Conservation (phyloP, 2,888 invertebrate genomes). For the Diadromus collaris region DNA sequence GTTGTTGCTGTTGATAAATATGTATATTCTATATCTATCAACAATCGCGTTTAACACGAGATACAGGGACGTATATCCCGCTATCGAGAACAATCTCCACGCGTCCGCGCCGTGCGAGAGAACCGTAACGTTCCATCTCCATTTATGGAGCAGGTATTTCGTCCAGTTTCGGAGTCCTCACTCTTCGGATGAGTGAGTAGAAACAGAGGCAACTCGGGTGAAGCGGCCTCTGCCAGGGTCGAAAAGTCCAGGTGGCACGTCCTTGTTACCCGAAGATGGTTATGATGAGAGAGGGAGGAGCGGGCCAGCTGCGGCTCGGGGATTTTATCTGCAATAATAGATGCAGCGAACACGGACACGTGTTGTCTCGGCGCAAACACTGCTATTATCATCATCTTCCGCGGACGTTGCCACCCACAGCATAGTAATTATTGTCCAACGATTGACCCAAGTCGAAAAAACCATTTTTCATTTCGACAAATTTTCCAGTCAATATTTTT, state of each 20-base stretch:
- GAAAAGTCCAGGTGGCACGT: slow-evolving; percentile 66
- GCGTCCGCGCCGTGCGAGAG: slow-evolving; percentile 37
- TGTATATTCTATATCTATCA: background rate
- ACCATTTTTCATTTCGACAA: background rate
- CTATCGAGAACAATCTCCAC: slow-evolving; percentile 52
- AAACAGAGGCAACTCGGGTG: background rate
- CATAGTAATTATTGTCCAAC: background rate
- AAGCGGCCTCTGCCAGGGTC: slow-evolving; percentile 48
- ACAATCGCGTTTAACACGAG: no score
- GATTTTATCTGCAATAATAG: background rate
- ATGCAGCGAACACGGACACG: background rate
- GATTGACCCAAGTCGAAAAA: background rate
- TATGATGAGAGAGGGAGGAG: slow-evolving; percentile 33
- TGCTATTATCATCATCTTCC: background rate
- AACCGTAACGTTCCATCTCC: slow-evolving; percentile 59
- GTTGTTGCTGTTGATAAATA: no score
- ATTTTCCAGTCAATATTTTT: no score
- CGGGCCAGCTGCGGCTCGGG: slow-evolving; percentile 18
- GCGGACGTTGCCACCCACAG: background rate
- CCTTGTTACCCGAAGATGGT: slow-evolving; percentile 66
- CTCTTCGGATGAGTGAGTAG: slow-evolving; percentile 19
- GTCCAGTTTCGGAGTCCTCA: slow-evolving; percentile 56
- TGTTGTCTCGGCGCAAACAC: background rate
- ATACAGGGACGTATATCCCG: slow-evolving; percentile 28
- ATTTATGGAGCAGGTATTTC: slow-evolving; percentile 58